Conservation (phyloP, 2,797 vertebrate genomes). For the Enoplosus armatus region DNA sequence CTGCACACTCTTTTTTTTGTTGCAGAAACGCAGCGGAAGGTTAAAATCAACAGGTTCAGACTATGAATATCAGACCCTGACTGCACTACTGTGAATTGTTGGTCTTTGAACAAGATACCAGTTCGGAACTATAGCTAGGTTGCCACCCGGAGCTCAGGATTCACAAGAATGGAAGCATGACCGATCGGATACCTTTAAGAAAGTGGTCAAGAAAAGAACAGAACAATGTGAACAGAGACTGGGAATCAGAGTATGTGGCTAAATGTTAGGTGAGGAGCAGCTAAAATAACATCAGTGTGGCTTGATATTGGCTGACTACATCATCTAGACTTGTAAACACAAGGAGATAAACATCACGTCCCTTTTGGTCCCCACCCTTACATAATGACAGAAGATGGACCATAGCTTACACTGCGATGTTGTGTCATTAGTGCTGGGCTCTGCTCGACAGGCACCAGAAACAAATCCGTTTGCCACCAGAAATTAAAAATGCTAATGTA, state of each 20-base stretch:
- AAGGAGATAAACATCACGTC: conserved; percentile 44
- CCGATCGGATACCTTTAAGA: neutral
- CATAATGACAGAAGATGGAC: conserved; percentile 27
- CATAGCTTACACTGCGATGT: neutral
- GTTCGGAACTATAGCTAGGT: neutral
- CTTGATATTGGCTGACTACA: neutral
- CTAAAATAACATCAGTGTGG: conserved; percentile 14
- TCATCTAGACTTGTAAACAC: conserved; percentile 47
- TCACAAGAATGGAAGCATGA: neutral
- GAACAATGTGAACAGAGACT: neutral
- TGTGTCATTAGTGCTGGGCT: neutral
- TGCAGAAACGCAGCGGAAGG: neutral
- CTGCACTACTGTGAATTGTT: no score
- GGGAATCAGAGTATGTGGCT: neutral
- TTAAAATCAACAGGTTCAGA: neutral
- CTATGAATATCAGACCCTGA: neutral
- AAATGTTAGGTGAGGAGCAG: conserved; percentile 3
- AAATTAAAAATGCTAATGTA: conserved; percentile 18
- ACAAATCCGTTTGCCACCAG: conserved; percentile 2
- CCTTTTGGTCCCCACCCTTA: conserved; percentile 22
- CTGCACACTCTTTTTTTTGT: neutral
- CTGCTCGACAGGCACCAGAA: conserved; percentile 2
- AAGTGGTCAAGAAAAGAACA: neutral
- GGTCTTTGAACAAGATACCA: neutral
- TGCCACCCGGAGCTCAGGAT: neutral